Conservation (phyloP, 1,140 invertebrate species). For the Drosophila yakuba region DNA sequence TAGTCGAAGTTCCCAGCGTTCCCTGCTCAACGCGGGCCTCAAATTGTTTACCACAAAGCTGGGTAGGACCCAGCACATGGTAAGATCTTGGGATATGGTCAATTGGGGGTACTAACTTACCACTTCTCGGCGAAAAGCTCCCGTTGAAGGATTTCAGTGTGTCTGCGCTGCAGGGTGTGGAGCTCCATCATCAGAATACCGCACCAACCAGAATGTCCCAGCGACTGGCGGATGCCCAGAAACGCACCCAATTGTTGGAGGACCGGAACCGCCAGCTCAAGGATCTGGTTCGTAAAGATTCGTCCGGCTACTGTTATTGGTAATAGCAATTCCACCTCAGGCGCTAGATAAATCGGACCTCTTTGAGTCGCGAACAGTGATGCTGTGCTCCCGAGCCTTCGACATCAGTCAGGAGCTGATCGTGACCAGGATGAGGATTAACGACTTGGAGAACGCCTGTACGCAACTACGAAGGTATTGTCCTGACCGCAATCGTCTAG, state of each 20-base stretch:
- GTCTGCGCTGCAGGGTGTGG: neutral
- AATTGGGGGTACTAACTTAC: neutral
- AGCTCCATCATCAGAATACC: neutral
- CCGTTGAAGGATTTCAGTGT: neutral
- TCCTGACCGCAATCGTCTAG: neutral
- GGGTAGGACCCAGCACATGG: neutral
- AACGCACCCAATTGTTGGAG: slow-evolving; percentile 3
- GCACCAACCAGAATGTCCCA: neutral
- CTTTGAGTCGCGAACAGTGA: neutral
- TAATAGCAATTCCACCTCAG: neutral
- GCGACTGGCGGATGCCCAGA: neutral
- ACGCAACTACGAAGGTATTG: slow-evolving; percentile 2
- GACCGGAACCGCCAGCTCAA: neutral
- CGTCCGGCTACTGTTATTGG: too few relatives aligned
- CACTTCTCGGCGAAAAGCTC: neutral
- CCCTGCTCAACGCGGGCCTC: neutral
- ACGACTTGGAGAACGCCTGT: slow-evolving; percentile 3
- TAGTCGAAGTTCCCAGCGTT: neutral
- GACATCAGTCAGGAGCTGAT: slow-evolving; percentile 4
- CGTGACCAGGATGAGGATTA: slow-evolving; percentile 1
- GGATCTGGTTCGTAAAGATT: neutral
- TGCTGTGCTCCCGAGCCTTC: slow-evolving; percentile 2
- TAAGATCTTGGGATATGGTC: neutral
- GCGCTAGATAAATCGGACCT: neutral
- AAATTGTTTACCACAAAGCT: neutral